These are phyloP conservation scores for Epirrhoe tristata DNA, from an alignment of 2,888 invertebrate species.

Conservation along the genomic window DNA sequence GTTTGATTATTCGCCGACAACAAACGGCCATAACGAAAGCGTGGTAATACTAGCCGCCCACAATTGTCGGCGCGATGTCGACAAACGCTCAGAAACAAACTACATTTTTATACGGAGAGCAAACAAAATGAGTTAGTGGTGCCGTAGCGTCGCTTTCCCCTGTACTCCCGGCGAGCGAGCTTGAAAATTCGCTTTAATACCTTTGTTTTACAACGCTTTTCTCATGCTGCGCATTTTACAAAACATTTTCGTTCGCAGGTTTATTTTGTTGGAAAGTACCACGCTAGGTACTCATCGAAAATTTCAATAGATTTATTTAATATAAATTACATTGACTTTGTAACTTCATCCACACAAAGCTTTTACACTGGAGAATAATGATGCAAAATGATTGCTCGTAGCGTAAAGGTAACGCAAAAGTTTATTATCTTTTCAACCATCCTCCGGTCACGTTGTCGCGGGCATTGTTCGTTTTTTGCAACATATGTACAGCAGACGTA, in stretches of 20 bases:
- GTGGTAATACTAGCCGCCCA: slow-evolving; percentile 62
- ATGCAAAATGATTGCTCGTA: slow-evolving; percentile 36
- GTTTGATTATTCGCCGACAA: slow-evolving; percentile 58
- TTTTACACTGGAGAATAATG: slow-evolving; percentile 28
- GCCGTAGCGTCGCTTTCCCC: slow-evolving; percentile 74
- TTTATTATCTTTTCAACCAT: slow-evolving; percentile 39
- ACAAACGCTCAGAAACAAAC: slow-evolving; percentile 73
- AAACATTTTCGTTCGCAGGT: slow-evolving; percentile 64
- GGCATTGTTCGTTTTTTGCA: slow-evolving; percentile 35
- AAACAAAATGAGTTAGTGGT: slow-evolving; percentile 81
- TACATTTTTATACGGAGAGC: slow-evolving; percentile 79
- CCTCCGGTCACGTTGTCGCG: slow-evolving; percentile 35
- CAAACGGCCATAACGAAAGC: slow-evolving; percentile 57
- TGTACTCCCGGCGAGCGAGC: slow-evolving; percentile 71
- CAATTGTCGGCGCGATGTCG: slow-evolving; percentile 60
- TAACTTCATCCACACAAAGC: slow-evolving; percentile 22
- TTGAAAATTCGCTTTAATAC: slow-evolving; percentile 82
- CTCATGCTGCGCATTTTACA: slow-evolving; percentile 63
- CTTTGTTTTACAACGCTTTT: slow-evolving; percentile 81
- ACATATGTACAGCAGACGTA: neutral
- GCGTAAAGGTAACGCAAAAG: slow-evolving; percentile 35
- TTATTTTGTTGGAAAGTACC: slow-evolving; percentile 68
- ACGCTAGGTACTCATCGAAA: slow-evolving; percentile 48
- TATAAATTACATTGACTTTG: slow-evolving; percentile 13
- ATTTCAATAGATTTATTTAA: slow-evolving; percentile 50